Percentiles rank a stretch among this genome's conserved stretches.
Conservation (phyloP, 2,797 vertebrate genomes). For the Strix occidentalis region DNA sequence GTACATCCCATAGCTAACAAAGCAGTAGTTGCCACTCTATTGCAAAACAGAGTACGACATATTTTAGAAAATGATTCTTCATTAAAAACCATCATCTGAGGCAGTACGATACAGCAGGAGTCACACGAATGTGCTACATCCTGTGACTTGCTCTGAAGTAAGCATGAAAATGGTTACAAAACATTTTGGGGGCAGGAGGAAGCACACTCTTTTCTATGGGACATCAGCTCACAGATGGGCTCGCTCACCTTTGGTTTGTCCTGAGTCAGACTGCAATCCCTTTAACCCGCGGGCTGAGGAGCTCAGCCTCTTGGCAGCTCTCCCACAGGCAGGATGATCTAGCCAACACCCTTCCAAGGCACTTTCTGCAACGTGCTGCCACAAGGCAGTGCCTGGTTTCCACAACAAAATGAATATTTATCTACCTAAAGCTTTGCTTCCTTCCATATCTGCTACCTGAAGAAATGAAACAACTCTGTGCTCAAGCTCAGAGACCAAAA, state of each 20-base stretch:
- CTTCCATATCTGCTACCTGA: not conserved
- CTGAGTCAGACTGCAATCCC: not conserved
- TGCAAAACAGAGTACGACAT: not conserved
- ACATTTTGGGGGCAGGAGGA: not conserved
- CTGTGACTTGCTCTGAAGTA: not conserved
- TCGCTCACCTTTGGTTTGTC: not conserved
- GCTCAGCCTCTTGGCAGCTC: not conserved
- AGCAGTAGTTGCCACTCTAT: not conserved
- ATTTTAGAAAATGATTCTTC: slow-evolving; percentile 31
- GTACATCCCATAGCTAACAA: not conserved
- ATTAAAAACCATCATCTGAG: not conserved
- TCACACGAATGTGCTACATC: not conserved
- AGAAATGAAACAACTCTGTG: not conserved
- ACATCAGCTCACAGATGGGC: not conserved
- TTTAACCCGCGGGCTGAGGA: not conserved
- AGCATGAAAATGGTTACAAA: not conserved
- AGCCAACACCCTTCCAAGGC: not conserved
- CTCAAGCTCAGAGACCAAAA: not conserved
- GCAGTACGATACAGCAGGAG: not conserved
- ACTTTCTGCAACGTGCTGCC: not conserved
- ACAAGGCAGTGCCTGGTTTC: fast-evolving
- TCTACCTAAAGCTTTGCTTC: not conserved
- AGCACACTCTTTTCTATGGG: not conserved
- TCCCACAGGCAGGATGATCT: not conserved
- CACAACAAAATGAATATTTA: not conserved